Base-by-base conservation (phyloP, 2,797 vertebrate species). In the Neoniphon sammara region DNA sequence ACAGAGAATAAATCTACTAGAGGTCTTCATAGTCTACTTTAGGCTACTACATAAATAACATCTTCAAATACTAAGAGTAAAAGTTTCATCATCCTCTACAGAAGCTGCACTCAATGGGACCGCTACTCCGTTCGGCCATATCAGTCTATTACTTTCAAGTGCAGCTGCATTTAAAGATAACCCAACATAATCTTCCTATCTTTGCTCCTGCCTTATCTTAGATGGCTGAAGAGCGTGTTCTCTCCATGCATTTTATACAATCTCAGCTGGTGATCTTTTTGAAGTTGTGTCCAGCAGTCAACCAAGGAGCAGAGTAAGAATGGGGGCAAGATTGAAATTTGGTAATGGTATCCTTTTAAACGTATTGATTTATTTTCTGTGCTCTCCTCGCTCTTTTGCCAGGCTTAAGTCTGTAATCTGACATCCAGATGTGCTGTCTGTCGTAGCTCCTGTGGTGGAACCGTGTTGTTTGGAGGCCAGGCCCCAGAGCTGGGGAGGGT, bases 371-470 rank as follows among this genome's bases (percentile, higher is more conserved):
- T 73, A 89, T 90, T 72, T 49, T 50, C 70, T 69, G 62, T 82
- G 72, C 82, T 83, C 69, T 70, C 36, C n/a, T 54, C 67, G 78
- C 81, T 84, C 81, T 72, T 88, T 77, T 78, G 84, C 78, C 77
- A 79, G 73, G 72, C 57, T 90, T 89, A 91, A 39, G 9, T 93
- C 90, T 65, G 1, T 80, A 77, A 88, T 88, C 86, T 81, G 78
- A 89, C 87, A 78, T 86, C 90, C 91, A 92, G 88, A 93, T 92
- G 90, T 91, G 78, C 79, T 39, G 74, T 66, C 73, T 66, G 66
- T 50, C 80, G 81, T 78, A 80, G 85, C 80, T 89, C 80, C 81
- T 42, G 65, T 69, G 73, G 82, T 66, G 62, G 77, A 76, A 56
- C 70, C 14, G 0, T 82, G 85, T 84, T 86, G 86, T 87, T 88